Percentiles rank a stretch among this genome's conserved stretches.
These are phyloP conservation scores for Boloria selene DNA, from an alignment of 2,888 invertebrate species.

Conservation along the genomic window DNA sequence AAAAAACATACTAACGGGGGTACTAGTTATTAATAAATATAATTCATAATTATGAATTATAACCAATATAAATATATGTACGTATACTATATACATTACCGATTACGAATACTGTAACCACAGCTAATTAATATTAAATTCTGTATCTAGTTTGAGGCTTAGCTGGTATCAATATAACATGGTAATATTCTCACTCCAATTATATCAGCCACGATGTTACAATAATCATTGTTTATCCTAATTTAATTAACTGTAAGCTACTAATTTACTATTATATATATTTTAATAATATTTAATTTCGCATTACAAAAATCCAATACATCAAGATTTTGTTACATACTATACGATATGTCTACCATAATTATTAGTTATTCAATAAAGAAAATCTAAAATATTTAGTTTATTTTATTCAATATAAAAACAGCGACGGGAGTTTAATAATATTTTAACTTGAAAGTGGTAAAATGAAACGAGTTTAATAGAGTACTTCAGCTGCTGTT, in stretches of 20 bases:
- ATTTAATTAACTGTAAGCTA: background rate
- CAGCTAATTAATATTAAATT: slow-evolving; percentile 18
- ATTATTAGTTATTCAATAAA: too few relatives aligned
- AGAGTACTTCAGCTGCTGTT: slow-evolving; percentile 10
- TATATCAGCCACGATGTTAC: background rate
- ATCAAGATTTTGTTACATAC: too few relatives aligned
- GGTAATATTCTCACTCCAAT: slow-evolving; percentile 12
- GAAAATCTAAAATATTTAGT: too few relatives aligned
- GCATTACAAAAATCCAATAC: too few relatives aligned
- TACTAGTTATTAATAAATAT: too few relatives aligned
- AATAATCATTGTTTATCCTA: background rate
- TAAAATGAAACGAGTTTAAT: slow-evolving; percentile 7
- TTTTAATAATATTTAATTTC: too few relatives aligned
- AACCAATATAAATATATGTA: too few relatives aligned
- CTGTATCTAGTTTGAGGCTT: slow-evolving; percentile 14
- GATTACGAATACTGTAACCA: slow-evolving; percentile 3
- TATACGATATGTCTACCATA: too few relatives aligned
- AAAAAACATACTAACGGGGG: too few relatives aligned
- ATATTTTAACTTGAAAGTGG: slow-evolving; percentile 4
- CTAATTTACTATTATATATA: too few relatives aligned
- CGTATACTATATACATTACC: too few relatives aligned
- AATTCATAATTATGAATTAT: too few relatives aligned
- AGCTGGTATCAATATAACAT: slow-evolving; percentile 11
- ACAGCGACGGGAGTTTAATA: background rate
- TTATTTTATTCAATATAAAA: background rate